Base-by-base conservation (phyloP, 2,113 vertebrate genomes). In the Zeus faber region DNA sequence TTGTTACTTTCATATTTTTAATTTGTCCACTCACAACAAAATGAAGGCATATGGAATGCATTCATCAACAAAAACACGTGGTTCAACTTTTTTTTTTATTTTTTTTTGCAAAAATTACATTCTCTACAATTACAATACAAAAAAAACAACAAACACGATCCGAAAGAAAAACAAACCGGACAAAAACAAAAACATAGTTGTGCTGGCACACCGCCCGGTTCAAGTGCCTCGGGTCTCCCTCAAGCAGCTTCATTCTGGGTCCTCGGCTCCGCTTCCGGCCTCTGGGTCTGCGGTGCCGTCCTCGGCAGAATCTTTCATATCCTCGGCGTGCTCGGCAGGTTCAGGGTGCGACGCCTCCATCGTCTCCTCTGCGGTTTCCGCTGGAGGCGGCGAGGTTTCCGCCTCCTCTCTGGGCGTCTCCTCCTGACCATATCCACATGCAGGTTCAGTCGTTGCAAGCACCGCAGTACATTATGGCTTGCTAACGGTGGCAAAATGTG, bases 361-460 rank as follows among this genome's bases (percentile, higher is more conserved):
- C 9, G 60, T 54, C n/a, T 90, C 87, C 2, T 87, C 88, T 0
- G 13, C 21, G 1, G 72, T 54, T 17, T 81, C 82, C 5, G 62
- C 50, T 11, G 54, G 52, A 44, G 74, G 39, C 0, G 64, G 21
- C 0, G 54, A 17, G 0, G 49, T 61, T n/a, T 40, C 18, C 10
- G 10, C 14, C 3, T 73, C 58, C 1, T 44, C 67, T 2, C 41
- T 60, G 5, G 25, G 2, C 2, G 22, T 20, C 40, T 87, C 83
- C 50, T 49, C 64, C 89, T 90, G 67, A 26, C 11, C 24, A 58
- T 8, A 71, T 52, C 1, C 1, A 44, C n/a, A 21, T 20, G 11
- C 11, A 4, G 14, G 4, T 1, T 7, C 22, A 5, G 6, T 10
- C 7, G 10, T 41, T 11, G 4, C 5, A 3, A 45, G 6, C 16